Percentiles rank a stretch among this genome's conserved stretches.
phyloP scores from a whole-genome alignment of 2,888 invertebrate genomes.

The Hirtodrosophila trivittata region DNA sequence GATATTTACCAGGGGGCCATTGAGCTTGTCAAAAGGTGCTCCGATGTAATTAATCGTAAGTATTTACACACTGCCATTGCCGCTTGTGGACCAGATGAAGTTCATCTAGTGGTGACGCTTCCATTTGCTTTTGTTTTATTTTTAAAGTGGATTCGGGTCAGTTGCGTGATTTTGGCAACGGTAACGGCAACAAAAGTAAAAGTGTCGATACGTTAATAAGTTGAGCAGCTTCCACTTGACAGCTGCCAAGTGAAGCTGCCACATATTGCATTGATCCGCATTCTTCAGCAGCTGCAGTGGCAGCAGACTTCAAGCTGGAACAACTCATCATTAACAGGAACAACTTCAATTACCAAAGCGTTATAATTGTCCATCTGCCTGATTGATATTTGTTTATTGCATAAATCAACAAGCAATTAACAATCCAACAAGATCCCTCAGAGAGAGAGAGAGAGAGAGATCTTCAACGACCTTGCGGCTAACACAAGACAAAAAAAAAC shows the following conservation, averaged over 20 bases:
- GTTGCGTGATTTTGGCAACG: conserved; percentile 21
- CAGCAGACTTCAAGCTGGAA: conserved; percentile 25
- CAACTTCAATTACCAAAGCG: conserved; percentile 39
- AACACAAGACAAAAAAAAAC: conserved; percentile 36
- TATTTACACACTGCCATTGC: conserved; percentile 59
- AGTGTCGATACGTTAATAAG: conserved; percentile 34
- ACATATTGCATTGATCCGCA: conserved; percentile 8
- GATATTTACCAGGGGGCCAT: conserved; percentile 62
- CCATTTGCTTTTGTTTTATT: conserved; percentile 24
- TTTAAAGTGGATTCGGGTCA: conserved; percentile 21
- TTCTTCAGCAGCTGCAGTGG: background rate
- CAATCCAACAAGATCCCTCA: conserved; percentile 18
- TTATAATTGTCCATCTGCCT: conserved; percentile 26
- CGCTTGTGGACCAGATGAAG: conserved; percentile 9
- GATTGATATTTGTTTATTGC: conserved; percentile 61
- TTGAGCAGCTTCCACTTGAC: conserved; percentile 36
- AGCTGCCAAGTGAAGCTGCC: conserved; percentile 26
- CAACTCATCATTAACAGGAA: conserved; percentile 1
- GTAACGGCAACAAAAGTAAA: conserved; percentile 45
- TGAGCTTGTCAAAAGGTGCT: conserved; percentile 56
- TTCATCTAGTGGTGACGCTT: conserved; percentile 25
- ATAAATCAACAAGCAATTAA: conserved; percentile 52
- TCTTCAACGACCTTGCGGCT: conserved; percentile 63
- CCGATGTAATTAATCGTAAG: conserved; percentile 72
- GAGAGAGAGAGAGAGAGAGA: no score